Base-by-base conservation (phyloP, 2,888 invertebrate species). In the Oscheius onirici region DNA sequence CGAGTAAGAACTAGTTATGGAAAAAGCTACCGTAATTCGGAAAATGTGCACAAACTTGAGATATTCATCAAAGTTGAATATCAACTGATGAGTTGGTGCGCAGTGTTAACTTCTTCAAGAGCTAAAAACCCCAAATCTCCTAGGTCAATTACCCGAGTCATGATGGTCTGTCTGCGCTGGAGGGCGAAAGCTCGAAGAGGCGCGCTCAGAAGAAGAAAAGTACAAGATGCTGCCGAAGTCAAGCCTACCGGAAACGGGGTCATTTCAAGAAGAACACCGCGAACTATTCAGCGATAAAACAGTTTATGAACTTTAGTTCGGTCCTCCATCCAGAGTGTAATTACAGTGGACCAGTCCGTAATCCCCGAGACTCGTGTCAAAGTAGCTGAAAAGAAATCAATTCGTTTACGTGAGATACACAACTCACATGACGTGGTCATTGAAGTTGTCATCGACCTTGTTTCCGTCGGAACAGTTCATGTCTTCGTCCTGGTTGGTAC, bases 391-490 rank as follows among this genome's bases (percentile, higher is more conserved):
- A 5, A 17, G 49, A 15, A 46, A 13, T 10, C 3, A 22, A 44
- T 15, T 44, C 15, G 20, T 13, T 15, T 26, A 26, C 20, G 10
- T 3, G n/a, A 43, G 17, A 13, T 22, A 40, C 43, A n/a, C n/a
- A 49, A 49, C 49, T 49, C 11, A 63, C 63, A 63, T 63, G 20
- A 81, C 71, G 71, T 84, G 84, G 60, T 84, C 82, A 66, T 75
- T 77, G 69, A 77, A 72, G 3, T 71, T 61, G 41, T 75, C 71
- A 24, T 78, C 75, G 20, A 80, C 65, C 24, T 71, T 52, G 57
- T 79, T 74, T 66, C 80, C 78, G 71, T 82, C 75, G 6, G 79
- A 79, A 73, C 82, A 82, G 63, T 74, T 74, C 52, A 73, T 60
- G 61, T 74, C 73, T 71, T 82, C 82, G 52, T 80, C 79, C n/a